Percentiles rank a stretch among this genome's conserved stretches.
Evolutionary conservation across 1,140 invertebrate genomes (phyloP).

Genomic region (Apocrypta bakeri): DNA sequence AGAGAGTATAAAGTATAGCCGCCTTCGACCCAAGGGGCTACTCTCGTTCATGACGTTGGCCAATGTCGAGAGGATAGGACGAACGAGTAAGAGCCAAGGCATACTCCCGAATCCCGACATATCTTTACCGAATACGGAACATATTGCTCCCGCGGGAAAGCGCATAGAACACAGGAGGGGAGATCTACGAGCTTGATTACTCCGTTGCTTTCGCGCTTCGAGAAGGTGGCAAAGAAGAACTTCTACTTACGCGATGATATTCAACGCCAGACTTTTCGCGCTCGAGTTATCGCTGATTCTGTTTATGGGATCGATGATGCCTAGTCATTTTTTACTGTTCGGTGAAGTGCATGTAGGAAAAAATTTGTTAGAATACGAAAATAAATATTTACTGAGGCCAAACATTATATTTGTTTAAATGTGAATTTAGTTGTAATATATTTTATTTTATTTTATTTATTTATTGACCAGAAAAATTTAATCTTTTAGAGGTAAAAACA

Average conservation of each 20-base stretch:
- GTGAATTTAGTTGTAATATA: too few relatives aligned
- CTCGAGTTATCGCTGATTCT: background rate
- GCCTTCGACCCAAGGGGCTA: slow-evolving; percentile 48
- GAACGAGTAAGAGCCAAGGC: background rate
- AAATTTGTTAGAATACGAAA: too few relatives aligned
- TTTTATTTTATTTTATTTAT: too few relatives aligned
- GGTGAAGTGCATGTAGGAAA: too few relatives aligned
- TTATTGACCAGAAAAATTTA: too few relatives aligned
- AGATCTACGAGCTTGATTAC: slow-evolving; percentile 57
- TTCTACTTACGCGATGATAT: background rate
- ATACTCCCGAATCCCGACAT: slow-evolving; percentile 54
- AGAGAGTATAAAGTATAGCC: background rate
- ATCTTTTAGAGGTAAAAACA: too few relatives aligned
- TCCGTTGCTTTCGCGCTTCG: background rate
- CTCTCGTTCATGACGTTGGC: slow-evolving; percentile 50
- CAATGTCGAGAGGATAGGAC: slow-evolving; percentile 21
- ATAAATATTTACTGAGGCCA: too few relatives aligned
- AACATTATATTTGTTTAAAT: too few relatives aligned
- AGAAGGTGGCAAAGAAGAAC: background rate
- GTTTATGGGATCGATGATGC: background rate
- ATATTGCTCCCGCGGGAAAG: slow-evolving; percentile 53
- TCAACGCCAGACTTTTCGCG: background rate
- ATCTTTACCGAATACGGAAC: slow-evolving; percentile 56
- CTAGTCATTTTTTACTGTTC: too few relatives aligned
- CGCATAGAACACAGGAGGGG: slow-evolving; percentile 32